Base-by-base conservation (phyloP, 2,888 invertebrate species). In the Pandemis heparana region DNA sequence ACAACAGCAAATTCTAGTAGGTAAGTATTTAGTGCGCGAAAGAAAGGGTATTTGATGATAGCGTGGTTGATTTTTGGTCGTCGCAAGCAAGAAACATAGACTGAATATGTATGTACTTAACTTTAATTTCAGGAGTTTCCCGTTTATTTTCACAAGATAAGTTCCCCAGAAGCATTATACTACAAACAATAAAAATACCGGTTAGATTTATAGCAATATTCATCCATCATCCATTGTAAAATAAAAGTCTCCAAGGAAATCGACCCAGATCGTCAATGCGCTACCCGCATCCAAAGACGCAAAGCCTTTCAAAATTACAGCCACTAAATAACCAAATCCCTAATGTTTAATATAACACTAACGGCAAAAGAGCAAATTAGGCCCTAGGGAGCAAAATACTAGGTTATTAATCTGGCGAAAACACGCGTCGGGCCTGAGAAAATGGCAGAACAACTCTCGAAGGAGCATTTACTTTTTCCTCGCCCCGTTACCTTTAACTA, bases 391-490 rank as follows among this genome's bases (percentile, higher is more conserved):
- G 14, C 39, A 41, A 56, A 56, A 67, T 39, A 56, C 56, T 23
- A 67, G 18, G 66, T 67, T 67, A 65, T 51, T 51, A 67, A 67
- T 56, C 66, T 66, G 41, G 23, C 32, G 39, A 51, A 48, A 67
- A 67, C 51, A 56, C 66, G 53, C 66, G 56, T 65, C 18, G 64
- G 32, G 41, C 56, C 66, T 39, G 56, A 32, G 66, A 64, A 41
- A 67, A 63, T 18, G 62, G 56, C 41, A 18, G 53, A 41, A 41
- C 56, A n/a, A 41, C 56, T 46, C 66, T 56, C 66, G 5, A 41
- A 56, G 66, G 66, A n/a, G 66, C 66, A 67, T 67, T 67, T 67
- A 67, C 66, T 65, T 48, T 67, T 67, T 56, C 66, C 66, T 41
- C 56, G 56, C 41, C 23, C 18, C 66, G 53, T 67, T 65, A 67